Evolutionary conservation across 2,797 vertebrate species (phyloP).

Genomic region (Acrossocheilus fasciatus): DNA sequence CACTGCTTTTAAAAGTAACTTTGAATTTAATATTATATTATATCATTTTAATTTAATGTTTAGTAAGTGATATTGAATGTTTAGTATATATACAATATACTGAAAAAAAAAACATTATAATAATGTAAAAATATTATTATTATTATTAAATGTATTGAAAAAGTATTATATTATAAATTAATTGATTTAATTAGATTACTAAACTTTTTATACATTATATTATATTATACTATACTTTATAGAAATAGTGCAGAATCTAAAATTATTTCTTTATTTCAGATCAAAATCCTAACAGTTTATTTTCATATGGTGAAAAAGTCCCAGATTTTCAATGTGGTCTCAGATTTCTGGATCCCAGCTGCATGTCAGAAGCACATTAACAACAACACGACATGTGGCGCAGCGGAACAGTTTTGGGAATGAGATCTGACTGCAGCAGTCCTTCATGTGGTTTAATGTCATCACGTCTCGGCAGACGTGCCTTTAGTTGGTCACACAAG

Average conservation of each 20-base stretch:
- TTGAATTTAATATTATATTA: no score
- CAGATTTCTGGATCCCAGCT: neutral
- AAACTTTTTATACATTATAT: no score
- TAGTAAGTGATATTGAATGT: no score
- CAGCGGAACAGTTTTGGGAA: neutral
- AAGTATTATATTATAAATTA: no score
- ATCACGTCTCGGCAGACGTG: neutral
- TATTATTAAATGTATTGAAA: no score
- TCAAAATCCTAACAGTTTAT: neutral
- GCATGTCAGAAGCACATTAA: neutral
- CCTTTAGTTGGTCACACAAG: neutral
- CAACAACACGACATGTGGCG: neutral
- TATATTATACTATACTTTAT: neutral
- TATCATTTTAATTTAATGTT: no score
- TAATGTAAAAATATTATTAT: no score
- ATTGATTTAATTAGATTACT: no score
- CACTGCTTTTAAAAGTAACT: no score
- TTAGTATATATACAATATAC: no score
- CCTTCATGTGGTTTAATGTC: neutral
- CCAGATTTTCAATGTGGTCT: no score
- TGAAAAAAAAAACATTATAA: no score
- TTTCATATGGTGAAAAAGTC: neutral
- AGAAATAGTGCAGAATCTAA: neutral
- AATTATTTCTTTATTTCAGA: neutral
- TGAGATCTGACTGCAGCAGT: neutral